Conservation (phyloP, 2,797 vertebrate species). For the Spheniscus humboldti region DNA sequence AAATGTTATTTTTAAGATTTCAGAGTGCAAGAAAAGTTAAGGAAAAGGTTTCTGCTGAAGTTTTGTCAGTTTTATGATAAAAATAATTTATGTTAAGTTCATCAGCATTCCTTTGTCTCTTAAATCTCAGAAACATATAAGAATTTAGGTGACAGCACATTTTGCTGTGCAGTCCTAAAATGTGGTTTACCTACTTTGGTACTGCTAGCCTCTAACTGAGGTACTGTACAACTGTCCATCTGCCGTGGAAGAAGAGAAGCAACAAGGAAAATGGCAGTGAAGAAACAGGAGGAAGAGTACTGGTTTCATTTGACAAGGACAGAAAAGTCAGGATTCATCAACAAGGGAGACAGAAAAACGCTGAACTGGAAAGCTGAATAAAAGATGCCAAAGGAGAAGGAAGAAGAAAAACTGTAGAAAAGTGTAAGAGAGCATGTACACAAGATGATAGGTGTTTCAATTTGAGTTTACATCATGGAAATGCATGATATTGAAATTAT, state of each 20-base stretch:
- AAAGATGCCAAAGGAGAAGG: neutral
- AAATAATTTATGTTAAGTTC: neutral
- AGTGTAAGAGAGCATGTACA: neutral
- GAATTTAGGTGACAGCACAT: neutral
- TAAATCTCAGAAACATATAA: neutral
- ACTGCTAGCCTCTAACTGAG: neutral
- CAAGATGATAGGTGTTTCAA: neutral
- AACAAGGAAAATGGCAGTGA: neutral
- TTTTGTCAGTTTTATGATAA: neutral
- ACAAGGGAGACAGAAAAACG: neutral
- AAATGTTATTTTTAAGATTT: neutral
- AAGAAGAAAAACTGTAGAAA: neutral
- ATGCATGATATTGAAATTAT: neutral
- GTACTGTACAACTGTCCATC: neutral
- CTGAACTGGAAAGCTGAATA: neutral
- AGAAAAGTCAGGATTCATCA: neutral
- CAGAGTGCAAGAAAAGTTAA: neutral
- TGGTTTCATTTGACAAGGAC: neutral
- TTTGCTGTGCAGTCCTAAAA: neutral
- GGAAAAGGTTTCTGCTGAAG: neutral
- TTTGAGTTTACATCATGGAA: neutral
- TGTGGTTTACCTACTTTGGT: neutral
- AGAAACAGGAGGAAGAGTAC: neutral
- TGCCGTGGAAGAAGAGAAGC: neutral
- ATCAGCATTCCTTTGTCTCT: neutral